Conservation (phyloP, 2,888 invertebrate species). For the Elaeidobius kamerunicus region DNA sequence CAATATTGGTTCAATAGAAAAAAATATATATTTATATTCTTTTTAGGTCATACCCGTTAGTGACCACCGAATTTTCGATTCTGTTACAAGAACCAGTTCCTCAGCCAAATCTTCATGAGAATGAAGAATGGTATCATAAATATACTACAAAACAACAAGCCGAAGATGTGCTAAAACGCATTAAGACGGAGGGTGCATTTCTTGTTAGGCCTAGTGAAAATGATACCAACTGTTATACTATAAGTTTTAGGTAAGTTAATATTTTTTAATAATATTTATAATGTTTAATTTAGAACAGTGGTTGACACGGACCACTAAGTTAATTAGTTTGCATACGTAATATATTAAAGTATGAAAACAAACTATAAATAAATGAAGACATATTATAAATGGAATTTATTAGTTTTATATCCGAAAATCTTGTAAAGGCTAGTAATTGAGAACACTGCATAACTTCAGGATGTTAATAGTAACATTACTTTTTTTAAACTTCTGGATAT, state of each 20-base stretch:
- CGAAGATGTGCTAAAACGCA: conserved; percentile 82
- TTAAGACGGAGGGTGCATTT: conserved; percentile 90
- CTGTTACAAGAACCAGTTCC: conserved; percentile 88
- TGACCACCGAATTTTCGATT: conserved; percentile 88
- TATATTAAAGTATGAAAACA: no score
- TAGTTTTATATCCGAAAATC: no score
- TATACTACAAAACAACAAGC: conserved; percentile 77
- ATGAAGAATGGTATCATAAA: conserved; percentile 89
- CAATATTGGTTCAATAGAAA: neutral
- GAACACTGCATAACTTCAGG: no score
- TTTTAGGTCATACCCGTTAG: conserved; percentile 70
- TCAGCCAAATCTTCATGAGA: conserved; percentile 91
- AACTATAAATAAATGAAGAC: no score
- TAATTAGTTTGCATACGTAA: no score
- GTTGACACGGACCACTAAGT: no score
- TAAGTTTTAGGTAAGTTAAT: conserved; percentile 86
- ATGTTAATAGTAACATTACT: no score
- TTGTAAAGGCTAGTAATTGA: no score
- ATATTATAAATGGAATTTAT: no score
- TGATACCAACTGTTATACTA: conserved; percentile 81
- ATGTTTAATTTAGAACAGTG: no score
- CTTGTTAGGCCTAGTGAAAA: conserved; percentile 89
- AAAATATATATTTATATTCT: neutral
- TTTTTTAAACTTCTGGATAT: no score
- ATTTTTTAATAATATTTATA: neutral